A percentile compares a stretch with the other conserved stretches of the same genome.
Conservation (phyloP, 2,888 invertebrate species). For the Aspidiotus rigidus region DNA sequence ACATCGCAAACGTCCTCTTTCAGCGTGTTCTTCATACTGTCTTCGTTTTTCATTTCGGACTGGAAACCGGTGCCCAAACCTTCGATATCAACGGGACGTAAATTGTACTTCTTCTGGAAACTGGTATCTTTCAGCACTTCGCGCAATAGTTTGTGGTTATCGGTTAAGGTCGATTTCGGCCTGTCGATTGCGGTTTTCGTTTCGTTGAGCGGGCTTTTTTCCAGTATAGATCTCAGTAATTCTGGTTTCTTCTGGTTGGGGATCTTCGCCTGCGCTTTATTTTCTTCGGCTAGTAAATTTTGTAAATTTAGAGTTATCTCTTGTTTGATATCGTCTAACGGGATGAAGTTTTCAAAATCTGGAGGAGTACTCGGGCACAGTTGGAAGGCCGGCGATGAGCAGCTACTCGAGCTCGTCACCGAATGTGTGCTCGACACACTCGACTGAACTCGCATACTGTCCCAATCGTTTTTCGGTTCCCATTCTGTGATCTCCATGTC, state of each 20-base stretch:
- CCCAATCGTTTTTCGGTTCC: slow-evolving; percentile 32
- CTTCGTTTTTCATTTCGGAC: slow-evolving; percentile 56
- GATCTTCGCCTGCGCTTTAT: slow-evolving; percentile 42
- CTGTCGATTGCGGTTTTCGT: slow-evolving; percentile 14
- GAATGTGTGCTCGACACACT: slow-evolving; percentile 12
- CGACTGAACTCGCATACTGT: slow-evolving; percentile 20
- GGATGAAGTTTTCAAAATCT: slow-evolving; percentile 25
- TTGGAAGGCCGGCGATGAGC: slow-evolving; percentile 35
- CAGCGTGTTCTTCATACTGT: slow-evolving; percentile 37
- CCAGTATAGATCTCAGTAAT: slow-evolving; percentile 20
- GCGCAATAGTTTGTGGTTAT: slow-evolving; percentile 62
- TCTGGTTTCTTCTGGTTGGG: slow-evolving; percentile 22
- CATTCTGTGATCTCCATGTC: slow-evolving; percentile 36
- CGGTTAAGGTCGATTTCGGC: slow-evolving; percentile 19
- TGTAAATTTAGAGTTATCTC: slow-evolving; percentile 56
- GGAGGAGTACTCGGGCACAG: slow-evolving; percentile 36
- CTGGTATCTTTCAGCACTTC: slow-evolving; percentile 75
- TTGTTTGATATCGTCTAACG: slow-evolving; percentile 44
- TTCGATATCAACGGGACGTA: slow-evolving; percentile 64
- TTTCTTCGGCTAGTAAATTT: slow-evolving; percentile 52
- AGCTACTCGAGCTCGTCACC: slow-evolving; percentile 28
- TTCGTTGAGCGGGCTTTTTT: slow-evolving; percentile 42
- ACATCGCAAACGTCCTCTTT: slow-evolving; percentile 45
- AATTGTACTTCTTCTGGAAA: slow-evolving; percentile 73
- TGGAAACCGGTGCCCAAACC: slow-evolving; percentile 47